Evolutionary conservation across 2,113 vertebrate genomes (phyloP).

Genomic region (Grammomys surdaster): DNA sequence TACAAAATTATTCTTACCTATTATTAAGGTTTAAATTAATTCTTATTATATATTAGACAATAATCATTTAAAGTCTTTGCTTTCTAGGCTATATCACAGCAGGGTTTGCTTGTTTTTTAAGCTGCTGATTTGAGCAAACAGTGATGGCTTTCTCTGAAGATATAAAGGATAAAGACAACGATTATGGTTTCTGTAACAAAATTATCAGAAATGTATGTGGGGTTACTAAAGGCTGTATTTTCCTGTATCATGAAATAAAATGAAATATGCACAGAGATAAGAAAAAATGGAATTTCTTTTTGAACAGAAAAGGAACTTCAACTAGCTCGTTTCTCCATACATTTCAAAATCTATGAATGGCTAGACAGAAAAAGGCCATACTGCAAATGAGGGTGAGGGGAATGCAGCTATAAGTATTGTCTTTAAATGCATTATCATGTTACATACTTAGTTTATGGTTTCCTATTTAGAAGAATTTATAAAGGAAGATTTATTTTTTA

Average conservation of each 20-base stretch:
- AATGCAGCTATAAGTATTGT: not conserved
- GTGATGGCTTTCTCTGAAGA: not conserved
- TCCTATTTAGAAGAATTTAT: not conserved
- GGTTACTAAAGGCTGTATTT: not conserved
- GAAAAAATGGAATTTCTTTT: not conserved
- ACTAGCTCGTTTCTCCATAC: not conserved
- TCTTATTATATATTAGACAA: not conserved
- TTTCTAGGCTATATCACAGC: not conserved
- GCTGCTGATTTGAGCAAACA: not conserved
- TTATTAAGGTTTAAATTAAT: not conserved
- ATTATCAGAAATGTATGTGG: not conserved
- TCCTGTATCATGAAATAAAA: not conserved
- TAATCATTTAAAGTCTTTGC: not conserved
- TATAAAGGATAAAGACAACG: not conserved
- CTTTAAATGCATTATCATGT: not conserved
- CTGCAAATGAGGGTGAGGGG: fast-evolving
- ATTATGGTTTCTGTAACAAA: not conserved
- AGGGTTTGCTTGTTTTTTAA: not conserved
- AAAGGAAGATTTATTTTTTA: not conserved
- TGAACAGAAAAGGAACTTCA: not conserved
- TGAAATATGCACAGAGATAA: not conserved
- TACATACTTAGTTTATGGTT: not conserved
- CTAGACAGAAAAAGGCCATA: not conserved
- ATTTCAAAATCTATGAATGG: not conserved
- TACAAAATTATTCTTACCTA: not conserved